Evolutionary conservation across 2,888 invertebrate species (phyloP), one percentile per base, ranked within the genome.

Genomic region (Andrena bicolor): DNA sequence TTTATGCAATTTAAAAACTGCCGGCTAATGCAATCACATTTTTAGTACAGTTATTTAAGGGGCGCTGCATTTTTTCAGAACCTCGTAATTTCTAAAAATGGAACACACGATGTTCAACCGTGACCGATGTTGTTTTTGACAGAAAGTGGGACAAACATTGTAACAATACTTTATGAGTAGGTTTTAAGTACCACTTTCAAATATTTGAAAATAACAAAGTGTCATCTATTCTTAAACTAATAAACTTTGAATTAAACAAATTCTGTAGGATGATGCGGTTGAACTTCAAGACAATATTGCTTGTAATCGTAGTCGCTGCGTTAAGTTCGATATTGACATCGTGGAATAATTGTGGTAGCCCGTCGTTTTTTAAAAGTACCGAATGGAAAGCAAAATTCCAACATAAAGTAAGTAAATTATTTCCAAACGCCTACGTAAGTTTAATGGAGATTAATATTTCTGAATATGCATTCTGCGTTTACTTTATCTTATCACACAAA

Each of bases 261-360:
- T 94, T 94, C 90, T 94, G 94, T 92, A 95, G 96, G 95, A 96
- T 97, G 95, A 95, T 97, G 96, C 96, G 97, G 88, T 94, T 97
- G 90, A 97, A 97, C 94, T 95, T 97, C 93, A 97, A 97, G 94
- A 95, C 96, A 91, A 95, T 96, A 85, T 94, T 98, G 86, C 94
- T 97, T 68, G 72, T 93, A 83, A 81, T 94, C 51, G 85, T 92
- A 86, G 92, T 93, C 58, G 92, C 92, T 74, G 96, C 96, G 56
- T 93, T 96, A 87, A 95, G 97, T 87, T 96, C 97, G 87, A 96
- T 96, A 85, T 94, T 97, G 69, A 95, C 96, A 56, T 95, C 97
- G 87, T 98, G 97, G 96, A 96, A 96, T 91, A 96, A 96, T 91
- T 98, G 97, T 91, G 96, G 96, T 2, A 96, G 96, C 86, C 94